Base-by-base conservation (phyloP, 2,888 invertebrate species). In the Hoplodrina blanda region DNA sequence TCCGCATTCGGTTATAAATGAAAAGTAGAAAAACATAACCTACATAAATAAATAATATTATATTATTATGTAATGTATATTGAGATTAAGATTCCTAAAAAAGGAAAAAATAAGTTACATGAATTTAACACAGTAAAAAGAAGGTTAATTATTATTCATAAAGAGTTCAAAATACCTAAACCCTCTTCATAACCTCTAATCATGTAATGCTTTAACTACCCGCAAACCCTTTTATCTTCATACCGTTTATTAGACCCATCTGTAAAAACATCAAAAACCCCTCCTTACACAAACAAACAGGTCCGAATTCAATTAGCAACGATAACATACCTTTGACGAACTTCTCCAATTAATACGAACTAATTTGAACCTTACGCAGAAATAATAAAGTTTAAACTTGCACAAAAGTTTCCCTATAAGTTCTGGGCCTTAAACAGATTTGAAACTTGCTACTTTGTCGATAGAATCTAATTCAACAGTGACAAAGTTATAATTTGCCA, bases 241-340 rank as follows among this genome's bases (percentile, higher is more conserved):
- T 46, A 6, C 52, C 67, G 60, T 20, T 55, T 30, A 59, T 63
- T 10, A 15, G 11, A 30, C 19, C 19, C 41, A 20, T 37, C 37
- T 59, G 59, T n/a, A 69, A 76, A 74, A 76, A 76, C 69, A 71
- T 33, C 30, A 55, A 56, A 52, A 69, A 67, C 59, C 70, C 50
- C 55, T 30, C 7, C n/a, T 44, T 30, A 41, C n/a, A 20, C 37
- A 56, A 55, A 71, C 62, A 75, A 46, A 66, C 56, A 67, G n/a
- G 62, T 52, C 44, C 49, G 13, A 53, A 65, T 13, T 49, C 49
- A 76, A 81, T 77, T 77, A 77, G 25, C 30, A 65, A 62, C 15
- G 20, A 20, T 46, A 66, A 62, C 37, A 30, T 41, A 76, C 61
- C 61, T 65, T 62, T 55, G 41, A 61, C 71, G 68, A 54, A 41